Evolutionary conservation across 2,797 vertebrate species (phyloP).

Genomic region (Mus caroli): DNA sequence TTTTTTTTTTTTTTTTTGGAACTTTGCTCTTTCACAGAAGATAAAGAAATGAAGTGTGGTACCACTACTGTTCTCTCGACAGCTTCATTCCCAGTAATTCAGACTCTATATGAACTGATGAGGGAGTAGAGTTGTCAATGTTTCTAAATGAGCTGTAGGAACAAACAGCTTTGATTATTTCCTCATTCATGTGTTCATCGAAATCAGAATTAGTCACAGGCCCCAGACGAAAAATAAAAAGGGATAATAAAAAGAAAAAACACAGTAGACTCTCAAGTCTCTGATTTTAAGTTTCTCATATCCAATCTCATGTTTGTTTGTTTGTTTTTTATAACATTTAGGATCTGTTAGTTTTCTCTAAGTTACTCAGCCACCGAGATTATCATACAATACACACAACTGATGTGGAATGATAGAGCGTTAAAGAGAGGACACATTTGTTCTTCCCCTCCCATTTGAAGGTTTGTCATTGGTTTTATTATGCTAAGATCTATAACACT

Average conservation of each 20-base stretch:
- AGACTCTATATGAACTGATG: neutral
- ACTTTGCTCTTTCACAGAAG: neutral
- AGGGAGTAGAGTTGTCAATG: neutral
- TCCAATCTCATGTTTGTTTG: neutral
- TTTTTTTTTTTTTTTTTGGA: neutral
- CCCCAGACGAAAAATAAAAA: neutral
- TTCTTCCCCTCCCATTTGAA: slow-evolving; percentile 22
- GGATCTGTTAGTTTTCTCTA: neutral
- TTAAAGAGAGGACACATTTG: neutral
- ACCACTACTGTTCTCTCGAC: neutral
- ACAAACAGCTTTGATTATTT: neutral
- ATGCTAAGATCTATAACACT: neutral
- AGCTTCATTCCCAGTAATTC: neutral
- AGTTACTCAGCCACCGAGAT: neutral
- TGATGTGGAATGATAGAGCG: neutral
- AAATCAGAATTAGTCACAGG: neutral
- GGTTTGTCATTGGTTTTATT: slow-evolving; percentile 23
- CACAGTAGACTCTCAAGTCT: neutral
- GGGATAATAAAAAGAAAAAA: neutral
- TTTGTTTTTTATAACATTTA: neutral
- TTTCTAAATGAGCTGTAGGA: slow-evolving; percentile 3
- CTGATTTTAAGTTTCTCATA: neutral
- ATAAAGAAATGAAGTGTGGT: neutral
- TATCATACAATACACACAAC: neutral
- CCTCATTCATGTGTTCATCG: neutral